phyloP scores from a whole-genome alignment of 2,888 invertebrate species.

The Dasysyrphus tricinctus region DNA sequence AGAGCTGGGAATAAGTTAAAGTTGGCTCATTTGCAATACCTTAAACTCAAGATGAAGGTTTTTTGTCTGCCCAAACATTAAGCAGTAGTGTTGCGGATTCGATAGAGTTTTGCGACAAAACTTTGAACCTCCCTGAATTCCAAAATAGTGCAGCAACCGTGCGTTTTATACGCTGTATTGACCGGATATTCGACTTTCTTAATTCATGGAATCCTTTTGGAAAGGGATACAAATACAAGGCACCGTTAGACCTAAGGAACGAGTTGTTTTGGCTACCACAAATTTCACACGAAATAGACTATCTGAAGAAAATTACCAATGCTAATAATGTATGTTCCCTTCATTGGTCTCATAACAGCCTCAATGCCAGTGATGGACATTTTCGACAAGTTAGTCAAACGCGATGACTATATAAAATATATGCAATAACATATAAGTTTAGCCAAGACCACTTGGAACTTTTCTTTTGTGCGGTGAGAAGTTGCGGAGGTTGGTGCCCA shows the following conservation, averaged over 20 bases:
- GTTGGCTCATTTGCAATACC: background rate
- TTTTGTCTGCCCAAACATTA: background rate
- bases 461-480: too few relatives aligned
- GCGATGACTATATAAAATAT: background rate
- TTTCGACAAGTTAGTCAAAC: background rate
- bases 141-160: background rate
- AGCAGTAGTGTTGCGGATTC: too few relatives aligned
- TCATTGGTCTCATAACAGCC: background rate
- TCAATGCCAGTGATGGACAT: background rate
- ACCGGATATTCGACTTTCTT: too few relatives aligned
- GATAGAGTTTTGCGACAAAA: too few relatives aligned
- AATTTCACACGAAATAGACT: background rate
- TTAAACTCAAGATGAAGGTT: background rate
- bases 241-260: background rate
- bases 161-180: background rate
- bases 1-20: too few relatives aligned
- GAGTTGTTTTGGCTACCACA: background rate
- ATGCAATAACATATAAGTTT: too few relatives aligned
- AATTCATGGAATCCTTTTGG: background rate
- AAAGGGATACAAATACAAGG: background rate
- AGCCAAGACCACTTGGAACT: too few relatives aligned
- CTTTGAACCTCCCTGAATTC: background rate
- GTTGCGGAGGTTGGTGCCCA: background rate
- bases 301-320: background rate
- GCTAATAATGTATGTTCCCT: background rate